phyloP scores from a whole-genome alignment of 2,113 vertebrate genomes.

The Rousettus leschenaultii region DNA sequence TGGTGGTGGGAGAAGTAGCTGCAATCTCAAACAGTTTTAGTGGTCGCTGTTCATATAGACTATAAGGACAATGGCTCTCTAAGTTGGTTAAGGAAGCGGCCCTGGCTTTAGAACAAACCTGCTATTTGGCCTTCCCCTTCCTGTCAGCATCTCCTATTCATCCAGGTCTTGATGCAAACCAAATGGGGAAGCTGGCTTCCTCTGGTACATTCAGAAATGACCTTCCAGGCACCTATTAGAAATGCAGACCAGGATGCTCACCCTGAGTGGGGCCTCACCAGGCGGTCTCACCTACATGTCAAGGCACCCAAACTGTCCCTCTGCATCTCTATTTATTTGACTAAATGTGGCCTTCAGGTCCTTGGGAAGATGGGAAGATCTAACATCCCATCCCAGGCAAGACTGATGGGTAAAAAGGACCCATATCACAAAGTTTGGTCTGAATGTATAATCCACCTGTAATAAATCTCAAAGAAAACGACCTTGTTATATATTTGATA shows the following conservation, averaged over 20 bases:
- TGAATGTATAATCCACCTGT: not conserved
- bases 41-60: not conserved
- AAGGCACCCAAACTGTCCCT: not conserved
- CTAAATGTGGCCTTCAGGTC: not conserved
- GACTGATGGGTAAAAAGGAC: not conserved
- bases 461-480: not conserved
- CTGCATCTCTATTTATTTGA: not conserved
- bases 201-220: not conserved
- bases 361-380: not conserved
- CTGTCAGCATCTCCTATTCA: not conserved
- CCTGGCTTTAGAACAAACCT: not conserved
- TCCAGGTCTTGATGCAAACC: not conserved
- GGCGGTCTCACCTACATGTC: not conserved
- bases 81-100: not conserved
- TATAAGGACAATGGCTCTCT: not conserved
- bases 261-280: not conserved
- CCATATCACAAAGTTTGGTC: not conserved
- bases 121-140: not conserved
- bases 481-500: not conserved
- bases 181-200: not conserved
- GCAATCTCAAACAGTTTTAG: not conserved
- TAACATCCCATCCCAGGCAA: not conserved
- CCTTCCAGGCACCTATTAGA: not conserved
- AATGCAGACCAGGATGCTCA: not conserved
- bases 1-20: not conserved